Percentiles rank a stretch among this genome's conserved stretches.
Conservation (phyloP, 2,113 vertebrate species). For the Onychostruthus taczanowskii region DNA sequence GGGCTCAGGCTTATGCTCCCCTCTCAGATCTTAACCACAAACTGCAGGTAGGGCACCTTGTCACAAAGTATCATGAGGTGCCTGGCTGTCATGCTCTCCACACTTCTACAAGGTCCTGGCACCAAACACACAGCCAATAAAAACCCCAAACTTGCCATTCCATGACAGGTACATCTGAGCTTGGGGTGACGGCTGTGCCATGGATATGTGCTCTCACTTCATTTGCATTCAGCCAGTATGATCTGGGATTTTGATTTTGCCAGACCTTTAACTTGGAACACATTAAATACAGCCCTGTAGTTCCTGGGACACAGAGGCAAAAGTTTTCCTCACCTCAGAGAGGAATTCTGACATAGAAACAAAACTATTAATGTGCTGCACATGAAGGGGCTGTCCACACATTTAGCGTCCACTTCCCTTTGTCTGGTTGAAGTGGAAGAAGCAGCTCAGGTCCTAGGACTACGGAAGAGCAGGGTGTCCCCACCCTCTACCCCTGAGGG, state of each 20-base stretch:
- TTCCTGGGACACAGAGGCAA: not conserved
- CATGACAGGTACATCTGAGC: not conserved
- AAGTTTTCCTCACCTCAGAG: not conserved
- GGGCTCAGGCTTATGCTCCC: not conserved
- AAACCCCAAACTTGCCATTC: not conserved
- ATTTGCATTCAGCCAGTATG: not conserved
- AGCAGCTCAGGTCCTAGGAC: not conserved
- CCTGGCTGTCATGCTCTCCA: not conserved
- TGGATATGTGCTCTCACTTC: not conserved
- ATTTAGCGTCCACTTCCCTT: not conserved
- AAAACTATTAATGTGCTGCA: not conserved
- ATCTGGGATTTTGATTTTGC: not conserved
- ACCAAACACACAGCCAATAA: not conserved
- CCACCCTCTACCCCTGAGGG: not conserved
- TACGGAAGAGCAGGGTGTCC: not conserved
- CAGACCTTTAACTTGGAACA: not conserved
- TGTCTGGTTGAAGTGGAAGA: not conserved
- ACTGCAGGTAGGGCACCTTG: not conserved
- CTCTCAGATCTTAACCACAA: not conserved
- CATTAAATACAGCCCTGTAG: not conserved
- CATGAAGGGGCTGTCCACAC: not conserved
- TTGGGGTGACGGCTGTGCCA: not conserved
- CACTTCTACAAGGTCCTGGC: not conserved
- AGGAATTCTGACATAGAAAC: not conserved
- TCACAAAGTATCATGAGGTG: not conserved